These are phyloP conservation scores for Phainopepla nitens DNA, from an alignment of 2,113 vertebrate genomes.

Conservation along the genomic window DNA sequence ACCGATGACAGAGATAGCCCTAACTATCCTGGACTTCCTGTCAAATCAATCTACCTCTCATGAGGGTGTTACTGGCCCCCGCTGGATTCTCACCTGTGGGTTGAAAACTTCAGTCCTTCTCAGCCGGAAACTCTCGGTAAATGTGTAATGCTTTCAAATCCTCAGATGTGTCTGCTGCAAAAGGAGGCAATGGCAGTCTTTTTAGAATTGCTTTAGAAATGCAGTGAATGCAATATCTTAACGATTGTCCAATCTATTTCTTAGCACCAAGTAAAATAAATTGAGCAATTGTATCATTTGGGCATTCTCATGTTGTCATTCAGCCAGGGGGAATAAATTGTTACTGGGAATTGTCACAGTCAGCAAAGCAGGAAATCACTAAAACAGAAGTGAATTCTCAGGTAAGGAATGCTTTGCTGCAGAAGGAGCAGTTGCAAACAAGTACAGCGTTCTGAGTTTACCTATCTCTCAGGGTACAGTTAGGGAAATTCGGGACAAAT, in stretches of 20 bases:
- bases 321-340: neutral
- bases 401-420: neutral
- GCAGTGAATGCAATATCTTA: neutral
- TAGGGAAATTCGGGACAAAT: neutral
- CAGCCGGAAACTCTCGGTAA: neutral
- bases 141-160: neutral
- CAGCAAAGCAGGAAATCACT: neutral
- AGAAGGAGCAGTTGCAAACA: neutral
- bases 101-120: neutral
- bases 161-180: neutral
- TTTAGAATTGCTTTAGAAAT: neutral
- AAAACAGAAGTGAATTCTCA: neutral
- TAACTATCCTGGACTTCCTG: neutral
- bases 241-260: neutral
- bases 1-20: neutral
- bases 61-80: fast-evolving
- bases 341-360: neutral
- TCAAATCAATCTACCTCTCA: neutral
- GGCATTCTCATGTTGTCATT: neutral
- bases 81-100: neutral
- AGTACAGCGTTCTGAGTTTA: neutral
- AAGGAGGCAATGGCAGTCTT: neutral
- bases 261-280: neutral
- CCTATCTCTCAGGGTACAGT: neutral
- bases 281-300: neutral